Evolutionary conservation across 2,888 invertebrate genomes (phyloP).

Genomic region (Julus scandinavius): DNA sequence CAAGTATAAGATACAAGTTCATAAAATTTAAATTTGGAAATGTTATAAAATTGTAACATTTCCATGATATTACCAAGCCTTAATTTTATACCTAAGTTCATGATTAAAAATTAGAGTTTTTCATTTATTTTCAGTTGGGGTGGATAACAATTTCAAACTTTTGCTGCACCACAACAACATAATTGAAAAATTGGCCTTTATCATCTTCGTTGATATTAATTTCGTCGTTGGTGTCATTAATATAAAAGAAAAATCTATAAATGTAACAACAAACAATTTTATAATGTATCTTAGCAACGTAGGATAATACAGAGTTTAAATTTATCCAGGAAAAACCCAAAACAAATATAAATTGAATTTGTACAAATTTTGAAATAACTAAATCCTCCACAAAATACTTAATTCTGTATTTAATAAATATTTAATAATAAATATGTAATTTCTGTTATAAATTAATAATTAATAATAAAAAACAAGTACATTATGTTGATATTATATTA

Average conservation of each 20-base stretch:
- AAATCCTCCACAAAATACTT: too few species aligned
- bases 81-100: too few species aligned
- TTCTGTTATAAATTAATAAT: too few species aligned
- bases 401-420: too few species aligned
- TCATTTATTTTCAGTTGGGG: background rate
- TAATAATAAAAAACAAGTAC: too few species aligned
- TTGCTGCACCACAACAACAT: background rate
- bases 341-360: background rate
- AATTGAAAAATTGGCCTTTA: constrained; percentile 16
- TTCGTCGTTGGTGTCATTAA: background rate
- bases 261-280: background rate
- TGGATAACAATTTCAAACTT: background rate
- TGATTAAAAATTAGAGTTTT: background rate
- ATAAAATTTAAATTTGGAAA: too few species aligned
- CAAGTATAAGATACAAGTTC: too few species aligned
- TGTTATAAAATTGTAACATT: too few species aligned
- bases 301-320: background rate
- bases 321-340: background rate
- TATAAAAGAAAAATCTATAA: constrained; percentile 25
- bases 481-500: too few species aligned
- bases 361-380: too few species aligned
- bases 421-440: too few species aligned
- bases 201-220: constrained; percentile 4
- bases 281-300: background rate
- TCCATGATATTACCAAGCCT: too few species aligned